A percentile compares a stretch with the other conserved stretches of the same genome.
These are phyloP conservation scores for Onychorhynchus coronatus DNA, from an alignment of 2,113 vertebrate species.

Conservation along the genomic window DNA sequence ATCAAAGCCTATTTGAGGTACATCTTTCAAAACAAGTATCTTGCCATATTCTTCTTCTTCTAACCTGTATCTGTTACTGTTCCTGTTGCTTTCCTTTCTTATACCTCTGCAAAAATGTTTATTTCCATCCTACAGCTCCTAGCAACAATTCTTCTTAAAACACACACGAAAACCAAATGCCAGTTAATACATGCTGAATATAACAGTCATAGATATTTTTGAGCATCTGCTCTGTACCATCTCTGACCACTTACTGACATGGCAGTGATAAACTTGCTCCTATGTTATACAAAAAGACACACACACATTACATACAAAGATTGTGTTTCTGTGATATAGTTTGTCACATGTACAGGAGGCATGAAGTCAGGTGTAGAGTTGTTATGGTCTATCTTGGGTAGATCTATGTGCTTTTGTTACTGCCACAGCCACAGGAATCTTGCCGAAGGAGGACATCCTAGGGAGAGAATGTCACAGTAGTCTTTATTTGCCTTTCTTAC, in stretches of 20 bases:
- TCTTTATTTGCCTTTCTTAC: neutral
- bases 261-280: neutral
- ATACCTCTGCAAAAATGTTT: neutral
- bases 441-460: neutral
- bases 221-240: neutral
- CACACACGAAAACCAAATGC: neutral
- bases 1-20: neutral
- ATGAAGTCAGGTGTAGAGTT: neutral
- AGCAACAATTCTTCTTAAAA: neutral
- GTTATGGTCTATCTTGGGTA: neutral
- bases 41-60: neutral
- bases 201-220: neutral
- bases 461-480: neutral
- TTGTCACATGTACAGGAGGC: neutral
- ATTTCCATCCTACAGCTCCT: neutral
- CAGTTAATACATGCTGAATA: neutral
- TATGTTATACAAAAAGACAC: fast-evolving
- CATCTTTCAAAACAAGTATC: neutral
- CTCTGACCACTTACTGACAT: neutral
- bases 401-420: neutral
- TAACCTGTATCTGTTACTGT: neutral
- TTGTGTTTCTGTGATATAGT: neutral
- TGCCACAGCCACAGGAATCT: neutral
- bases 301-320: fast-evolving
- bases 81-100: neutral